Evolutionary conservation across 2,113 vertebrate species (phyloP), one percentile per base, ranked within the genome.

Genomic region (Himantopus leucocephalus): DNA sequence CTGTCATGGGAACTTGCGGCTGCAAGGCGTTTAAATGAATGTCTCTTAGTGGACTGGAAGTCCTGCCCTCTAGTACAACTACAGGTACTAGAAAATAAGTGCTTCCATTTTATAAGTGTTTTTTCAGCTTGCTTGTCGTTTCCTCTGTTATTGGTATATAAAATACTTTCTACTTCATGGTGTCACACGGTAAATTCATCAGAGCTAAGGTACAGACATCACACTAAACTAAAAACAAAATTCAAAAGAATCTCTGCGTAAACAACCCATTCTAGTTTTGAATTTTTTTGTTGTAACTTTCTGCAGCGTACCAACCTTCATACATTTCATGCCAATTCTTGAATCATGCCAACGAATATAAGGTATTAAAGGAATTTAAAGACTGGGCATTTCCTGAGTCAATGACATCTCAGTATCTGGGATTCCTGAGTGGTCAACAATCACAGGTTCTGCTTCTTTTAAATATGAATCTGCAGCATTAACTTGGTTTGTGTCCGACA

Each of bases 11-110:
- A 95, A 70, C 79, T 81, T 71, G 80, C 3, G 4, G 35, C 80
- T 74, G 74, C 35, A 83, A 95, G 45, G 81, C 7, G 8, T 92
- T 92, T 75, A 88, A 91, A 81, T 94, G 37, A 93, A 81, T 66
- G 41, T 84, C 41, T 96, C 58, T 81, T 50, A 70, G 53, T 89
- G 75, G 27, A 32, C 60, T 94, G 56, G 37, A 56, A 83, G 55
- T 79, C 58, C 67, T 94, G 60, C 68, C 24, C 41, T 86, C 37
- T 75, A 16, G 10, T 82, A 48, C 29, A 62, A 6, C 34, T 74
- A 5, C 13, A 59, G 73, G 39, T 95, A 47, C 34, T 66, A 50
- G 64, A 52, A 87, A 87, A 72, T 50, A 82, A 47, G 32, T 62
- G 12, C 15, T 78, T 94, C 60, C 3, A 9, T 73, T 88, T 81